Percentiles rank a stretch among this genome's conserved stretches.
These are phyloP conservation scores for Porites divaricata DNA, from an alignment of 92 coral and sea anemone genomes.

Conservation along the genomic window DNA sequence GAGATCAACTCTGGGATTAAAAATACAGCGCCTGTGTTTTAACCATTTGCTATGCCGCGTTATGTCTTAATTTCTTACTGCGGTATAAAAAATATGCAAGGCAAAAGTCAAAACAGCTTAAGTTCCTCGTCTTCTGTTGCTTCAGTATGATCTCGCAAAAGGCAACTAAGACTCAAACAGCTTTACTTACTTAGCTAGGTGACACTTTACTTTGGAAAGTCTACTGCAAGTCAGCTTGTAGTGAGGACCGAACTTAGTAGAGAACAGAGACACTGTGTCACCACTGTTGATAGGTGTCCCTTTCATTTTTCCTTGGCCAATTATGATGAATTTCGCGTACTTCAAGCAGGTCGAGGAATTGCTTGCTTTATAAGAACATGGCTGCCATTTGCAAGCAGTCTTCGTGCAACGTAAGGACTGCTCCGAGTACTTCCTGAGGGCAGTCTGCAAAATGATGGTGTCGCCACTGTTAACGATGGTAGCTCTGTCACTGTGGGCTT, in stretches of 20 bases:
- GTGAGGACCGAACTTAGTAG: not conserved
- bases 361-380: conserved; percentile 44
- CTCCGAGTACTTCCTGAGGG: no score
- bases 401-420: conserved; percentile 32
- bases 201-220: conserved; percentile 24
- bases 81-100: no score
- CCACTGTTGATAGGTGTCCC: conserved; percentile 75
- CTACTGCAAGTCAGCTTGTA: conserved; percentile 40
- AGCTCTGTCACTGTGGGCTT: no score
- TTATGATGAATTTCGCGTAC: conserved; percentile 37
- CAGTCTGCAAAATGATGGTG: no score
- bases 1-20: not conserved
- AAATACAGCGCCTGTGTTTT: no score
- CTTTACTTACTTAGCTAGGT: conserved; percentile 17
- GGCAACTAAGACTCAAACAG: no score
- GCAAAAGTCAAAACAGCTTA: no score
- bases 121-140: no score
- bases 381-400: conserved; percentile 24
- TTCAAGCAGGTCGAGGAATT: conserved; percentile 60
- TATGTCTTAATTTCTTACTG: no score
- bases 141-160: no score
- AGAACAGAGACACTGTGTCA: conserved; percentile 49
- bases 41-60: no score
- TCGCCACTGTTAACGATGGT: no score
- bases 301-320: conserved; percentile 53